These are phyloP conservation scores for Aix galericulata DNA, from an alignment of 2,113 vertebrate genomes.

Conservation along the genomic window DNA sequence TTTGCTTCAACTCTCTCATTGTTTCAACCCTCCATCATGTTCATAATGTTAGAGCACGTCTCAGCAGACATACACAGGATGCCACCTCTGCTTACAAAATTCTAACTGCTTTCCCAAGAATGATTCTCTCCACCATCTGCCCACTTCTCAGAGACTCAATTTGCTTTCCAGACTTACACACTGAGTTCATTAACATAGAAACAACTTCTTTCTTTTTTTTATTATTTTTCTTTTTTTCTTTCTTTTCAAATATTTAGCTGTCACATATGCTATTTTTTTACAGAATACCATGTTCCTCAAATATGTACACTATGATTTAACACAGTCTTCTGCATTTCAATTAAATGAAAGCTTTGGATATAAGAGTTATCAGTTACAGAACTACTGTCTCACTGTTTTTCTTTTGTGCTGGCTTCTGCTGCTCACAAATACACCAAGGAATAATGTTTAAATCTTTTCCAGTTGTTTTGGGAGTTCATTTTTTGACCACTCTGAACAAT, in stretches of 20 bases:
- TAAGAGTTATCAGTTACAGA: background rate
- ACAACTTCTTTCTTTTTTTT: background rate
- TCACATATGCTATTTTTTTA: background rate
- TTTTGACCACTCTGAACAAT: background rate
- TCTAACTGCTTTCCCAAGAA: constrained; percentile 22
- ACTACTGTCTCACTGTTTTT: background rate
- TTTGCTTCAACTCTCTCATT: background rate
- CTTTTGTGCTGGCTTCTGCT: constrained; percentile 28
- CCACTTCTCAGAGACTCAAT: background rate
- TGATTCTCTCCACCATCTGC: background rate
- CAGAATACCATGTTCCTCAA: background rate
- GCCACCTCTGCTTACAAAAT: background rate
- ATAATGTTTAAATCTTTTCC: background rate
- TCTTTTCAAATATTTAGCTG: background rate
- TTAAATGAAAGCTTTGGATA: background rate
- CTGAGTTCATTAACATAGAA: background rate
- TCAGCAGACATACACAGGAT: background rate
- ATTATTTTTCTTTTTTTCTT: background rate
- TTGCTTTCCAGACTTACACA: constrained; percentile 1
- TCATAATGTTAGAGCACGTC: constrained; percentile 8
- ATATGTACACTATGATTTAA: background rate
- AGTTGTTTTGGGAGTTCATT: constrained; percentile 24
- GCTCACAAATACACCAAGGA: constrained; percentile 4
- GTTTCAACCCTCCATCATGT: background rate
- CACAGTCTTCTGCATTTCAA: background rate